Base-by-base conservation (phyloP, 2,113 vertebrate species). In the Leuciscus idus region DNA sequence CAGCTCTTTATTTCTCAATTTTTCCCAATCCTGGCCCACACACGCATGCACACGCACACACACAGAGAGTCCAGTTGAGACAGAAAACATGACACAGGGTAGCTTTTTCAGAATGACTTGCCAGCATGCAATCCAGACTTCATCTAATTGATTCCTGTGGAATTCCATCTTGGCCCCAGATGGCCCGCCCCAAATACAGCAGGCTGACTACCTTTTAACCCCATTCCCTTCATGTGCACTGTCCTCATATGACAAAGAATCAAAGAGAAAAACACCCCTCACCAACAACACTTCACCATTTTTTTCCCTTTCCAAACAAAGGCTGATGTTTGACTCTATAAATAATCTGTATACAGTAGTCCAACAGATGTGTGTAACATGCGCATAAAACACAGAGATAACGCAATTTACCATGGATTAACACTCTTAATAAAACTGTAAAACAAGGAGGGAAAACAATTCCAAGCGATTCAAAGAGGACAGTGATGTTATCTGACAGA, bases 101-200 rank as follows among this genome's bases (percentile, higher is more conserved):
- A 75, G 90, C 90, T 90, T 90, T 84, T 84, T 73, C 82, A 87
- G 84, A 93, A 87, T 91, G 87, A 87, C 64, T 73, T 81, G 74
- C 52, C 88, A 90, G 82, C 87, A 91, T 93, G 91, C 87, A 87
- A 61, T 87, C 80, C 89, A 83, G 50, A 80, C 59, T 85, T 89
- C 86, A 87, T 91, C 85, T 93, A 92, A 94, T 94, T 94, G 92
- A 93, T 93, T 94, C 89, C 91, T 88, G 88, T 90, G 92, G 92
- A 95, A 94, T 93, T 93, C 70, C 6, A 87, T 90, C 85, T 88
- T 43, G 86, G 91, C 91, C 90, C 90, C n/a, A 52, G 46, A 87
- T 88, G 90, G 87, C 89, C 74, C 17, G 86, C 57, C 87, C 84
- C 86, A 90, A 75, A 91, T 77, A 75, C 57, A 66, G 86, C 52